Evolutionary conservation across 2,797 vertebrate genomes (phyloP).

Genomic region (Rhynchotus rufescens): DNA sequence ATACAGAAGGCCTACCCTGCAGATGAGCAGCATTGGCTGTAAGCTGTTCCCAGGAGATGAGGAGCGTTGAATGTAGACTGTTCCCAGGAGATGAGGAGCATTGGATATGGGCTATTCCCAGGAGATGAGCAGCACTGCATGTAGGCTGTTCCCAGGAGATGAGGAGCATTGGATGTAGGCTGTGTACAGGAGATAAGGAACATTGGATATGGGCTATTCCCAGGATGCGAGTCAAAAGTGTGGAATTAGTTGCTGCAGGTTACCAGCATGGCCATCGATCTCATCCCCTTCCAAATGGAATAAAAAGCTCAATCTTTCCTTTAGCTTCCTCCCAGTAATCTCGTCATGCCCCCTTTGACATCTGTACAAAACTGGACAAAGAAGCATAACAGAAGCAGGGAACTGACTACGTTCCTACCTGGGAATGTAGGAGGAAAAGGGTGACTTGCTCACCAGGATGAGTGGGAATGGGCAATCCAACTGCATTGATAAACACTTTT

Average conservation of each 20-base stretch:
- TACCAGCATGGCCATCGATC: not conserved
- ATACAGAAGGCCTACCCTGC: not conserved
- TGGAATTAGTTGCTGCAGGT: not conserved
- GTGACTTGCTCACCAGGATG: no score
- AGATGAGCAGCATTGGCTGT: not conserved
- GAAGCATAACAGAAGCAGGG: not conserved
- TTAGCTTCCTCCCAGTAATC: not conserved
- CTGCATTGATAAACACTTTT: not conserved
- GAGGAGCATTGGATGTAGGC: not conserved
- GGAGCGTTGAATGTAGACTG: not conserved
- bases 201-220: not conserved
- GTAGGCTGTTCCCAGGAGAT: not conserved
- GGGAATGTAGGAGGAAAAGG: not conserved
- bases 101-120: not conserved
- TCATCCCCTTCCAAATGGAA: not conserved
- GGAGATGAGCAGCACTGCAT: not conserved
- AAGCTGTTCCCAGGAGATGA: not conserved
- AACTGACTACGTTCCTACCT: not conserved
- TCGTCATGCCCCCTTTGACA: not conserved
- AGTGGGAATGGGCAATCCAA: not conserved
- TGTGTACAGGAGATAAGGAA: no score
- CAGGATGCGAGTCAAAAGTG: not conserved
- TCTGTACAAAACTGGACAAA: not conserved
- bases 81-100: not conserved
- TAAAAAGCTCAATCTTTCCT: not conserved